These are phyloP conservation scores for Okapia johnstoni DNA, from an alignment of 2,113 vertebrate species.

Conservation along the genomic window DNA sequence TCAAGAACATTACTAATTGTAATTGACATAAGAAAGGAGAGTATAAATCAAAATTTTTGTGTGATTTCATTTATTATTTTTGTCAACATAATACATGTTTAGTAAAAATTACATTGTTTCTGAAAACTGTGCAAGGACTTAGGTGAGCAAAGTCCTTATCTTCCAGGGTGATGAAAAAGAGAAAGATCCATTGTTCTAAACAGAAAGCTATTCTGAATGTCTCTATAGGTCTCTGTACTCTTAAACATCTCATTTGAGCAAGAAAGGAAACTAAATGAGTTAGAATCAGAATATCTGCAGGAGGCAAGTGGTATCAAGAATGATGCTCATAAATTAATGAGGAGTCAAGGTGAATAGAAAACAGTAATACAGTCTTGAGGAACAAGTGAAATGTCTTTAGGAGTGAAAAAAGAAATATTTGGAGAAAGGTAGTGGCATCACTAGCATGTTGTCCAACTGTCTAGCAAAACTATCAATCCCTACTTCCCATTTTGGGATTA, in stretches of 20 bases:
- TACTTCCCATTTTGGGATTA: neutral
- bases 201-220: neutral
- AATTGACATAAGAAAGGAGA: neutral
- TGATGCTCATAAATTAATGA: constrained; percentile 32
- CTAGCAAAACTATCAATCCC: neutral
- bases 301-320: neutral
- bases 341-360: constrained; percentile 13
- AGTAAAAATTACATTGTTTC: neutral
- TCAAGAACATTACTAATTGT: neutral
- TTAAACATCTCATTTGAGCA: neutral
- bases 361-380: neutral
- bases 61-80: neutral
- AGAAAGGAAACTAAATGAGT: neutral
- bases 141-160: neutral
- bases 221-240: neutral
- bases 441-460: neutral
- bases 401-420: neutral
- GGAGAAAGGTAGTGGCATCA: neutral
- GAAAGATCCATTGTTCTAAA: neutral
- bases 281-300: neutral
- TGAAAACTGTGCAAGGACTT: neutral
- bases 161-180: neutral
- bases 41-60: neutral
- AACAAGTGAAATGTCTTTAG: neutral
- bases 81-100: neutral